Base-by-base conservation (phyloP, 2,888 invertebrate genomes). In the Drosophila aldrichi region DNA sequence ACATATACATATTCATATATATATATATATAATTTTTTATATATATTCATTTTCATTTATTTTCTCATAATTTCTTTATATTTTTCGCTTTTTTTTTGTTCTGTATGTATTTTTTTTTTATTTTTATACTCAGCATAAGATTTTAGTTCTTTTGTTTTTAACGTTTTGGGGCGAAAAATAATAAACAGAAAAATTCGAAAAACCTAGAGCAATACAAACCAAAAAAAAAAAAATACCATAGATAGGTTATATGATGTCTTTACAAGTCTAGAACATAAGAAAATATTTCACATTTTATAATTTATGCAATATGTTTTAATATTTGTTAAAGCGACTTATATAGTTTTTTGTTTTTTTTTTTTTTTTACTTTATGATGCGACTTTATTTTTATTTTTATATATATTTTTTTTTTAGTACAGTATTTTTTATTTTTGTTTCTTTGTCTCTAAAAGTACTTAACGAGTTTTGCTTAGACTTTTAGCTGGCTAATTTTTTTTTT, bases 251-350 rank as follows among this genome's bases (percentile, higher is more conserved):
- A 79, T 66, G 73, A 48, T 52, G 49, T 60, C 52, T 63, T 72
- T 84, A 84, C 84, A 84, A 85, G 75, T 86, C 88, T 82, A 88
- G 76, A 84, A 88, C 83, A 84, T 88, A 84, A 88, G 88, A 84
- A 84, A 84, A 84, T 84, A 88, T 82, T 88, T 88, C 81, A 75
- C 75, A 75, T 82, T 78, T 77, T 70, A 74, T 76, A 86, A 77
- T 88, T 74, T 74, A 72, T 73, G 75, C 72, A 78, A 80, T 80
- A 82, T 51, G 52, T 77, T 77, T 66, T 64, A 63, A 74, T 76
- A 88, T 88, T 75, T 77, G 74, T 81, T 86, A 75, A 88, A 84
- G 88, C 84, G 84, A 86, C 86, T 80, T 86, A 32, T 18, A 41
- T 55, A 16, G n/a, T 38, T 22, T 22, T 22, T 22, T 22, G 1